Conservation (phyloP, 2,888 invertebrate genomes). For the Andrena dorsata region DNA sequence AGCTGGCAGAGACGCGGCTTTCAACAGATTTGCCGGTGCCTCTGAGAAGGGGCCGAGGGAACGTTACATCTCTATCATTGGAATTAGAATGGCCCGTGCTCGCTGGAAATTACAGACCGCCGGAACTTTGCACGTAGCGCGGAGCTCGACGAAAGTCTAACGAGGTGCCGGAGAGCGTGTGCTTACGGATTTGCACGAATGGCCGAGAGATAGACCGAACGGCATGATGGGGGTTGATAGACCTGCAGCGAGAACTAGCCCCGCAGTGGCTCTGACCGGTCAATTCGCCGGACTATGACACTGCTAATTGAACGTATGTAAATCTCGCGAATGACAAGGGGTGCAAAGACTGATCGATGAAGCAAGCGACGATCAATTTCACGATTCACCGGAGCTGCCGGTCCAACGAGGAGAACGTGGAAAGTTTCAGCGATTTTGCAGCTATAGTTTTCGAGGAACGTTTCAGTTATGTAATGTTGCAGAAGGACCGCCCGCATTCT, state of each 20-base stretch:
- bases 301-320: not conserved
- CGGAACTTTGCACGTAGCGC: slow-evolving; percentile 7
- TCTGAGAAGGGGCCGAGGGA: slow-evolving; percentile 11
- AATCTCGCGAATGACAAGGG: not conserved
- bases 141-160: slow-evolving; percentile 39
- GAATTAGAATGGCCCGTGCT: slow-evolving; percentile 46
- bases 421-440: slow-evolving; percentile 55
- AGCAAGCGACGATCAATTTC: not conserved
- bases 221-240: not conserved
- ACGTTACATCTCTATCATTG: slow-evolving; percentile 49
- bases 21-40: slow-evolving; percentile 41
- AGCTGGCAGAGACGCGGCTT: slow-evolving; percentile 14
- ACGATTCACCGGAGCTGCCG: not conserved
- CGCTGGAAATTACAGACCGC: slow-evolving; percentile 46
- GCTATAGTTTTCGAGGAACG: slow-evolving; percentile 26
- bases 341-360: too few relatives aligned
- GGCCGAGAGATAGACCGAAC: not conserved
- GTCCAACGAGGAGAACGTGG: slow-evolving; percentile 1
- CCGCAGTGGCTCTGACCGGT: not conserved
- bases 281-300: not conserved
- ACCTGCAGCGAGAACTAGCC: not conserved
- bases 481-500: slow-evolving; percentile 46
- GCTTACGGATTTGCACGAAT: not conserved
- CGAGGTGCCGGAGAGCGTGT: not conserved
- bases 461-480: slow-evolving; percentile 54